Evolutionary conservation across 2,888 invertebrate genomes (phyloP), one percentile per base, ranked within the genome.

Genomic region (Branchipolynoe longqiensis): DNA sequence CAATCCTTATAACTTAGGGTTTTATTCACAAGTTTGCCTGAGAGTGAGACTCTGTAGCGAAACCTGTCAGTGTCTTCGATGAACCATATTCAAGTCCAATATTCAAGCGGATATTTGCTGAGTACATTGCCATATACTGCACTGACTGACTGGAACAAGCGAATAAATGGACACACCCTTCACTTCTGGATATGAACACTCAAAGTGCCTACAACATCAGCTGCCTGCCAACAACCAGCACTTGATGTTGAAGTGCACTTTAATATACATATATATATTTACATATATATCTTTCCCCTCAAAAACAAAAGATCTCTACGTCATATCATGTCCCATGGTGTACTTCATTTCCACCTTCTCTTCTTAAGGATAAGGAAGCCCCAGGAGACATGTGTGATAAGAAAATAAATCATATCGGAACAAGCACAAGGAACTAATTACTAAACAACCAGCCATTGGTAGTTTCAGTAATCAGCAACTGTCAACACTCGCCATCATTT

Each of bases 401-500:
- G n/a, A n/a, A n/a, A n/a, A n/a, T n/a, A n/a, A n/a, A n/a, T n/a
- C n/a, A n/a, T n/a, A n/a, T n/a, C n/a, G n/a, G n/a, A n/a, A n/a
- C n/a, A n/a, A n/a, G 8, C 8, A 12, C 48, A 48, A 48, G 12
- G 8, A 58, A 58, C 58, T 58, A n/a, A 58, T 58, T 58, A n/a
- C 58, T n/a, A 58, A 58, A 8, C 4, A 18, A 25, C 12, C 12
- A 58, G 58, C 12, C 58, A n/a, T 58, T 14, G n/a, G 58, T 58
- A 8, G n/a, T 58, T 58, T n/a, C 22, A 69, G 48, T 48, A 48
- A 48, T 48, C 8, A 48, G n/a, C n/a, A 22, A 78, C 78, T 48
- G 18, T n/a, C 78, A 78, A 78, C 78, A 78, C 78, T 78, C 78
- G 78, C 48, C 78, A 78, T 78, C 78, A 78, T 78, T 78, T 78